A percentile compares a stretch with the other conserved stretches of the same genome.
phyloP scores from a whole-genome alignment of 2,888 invertebrate genomes.

The Agrilus biguttatus region DNA sequence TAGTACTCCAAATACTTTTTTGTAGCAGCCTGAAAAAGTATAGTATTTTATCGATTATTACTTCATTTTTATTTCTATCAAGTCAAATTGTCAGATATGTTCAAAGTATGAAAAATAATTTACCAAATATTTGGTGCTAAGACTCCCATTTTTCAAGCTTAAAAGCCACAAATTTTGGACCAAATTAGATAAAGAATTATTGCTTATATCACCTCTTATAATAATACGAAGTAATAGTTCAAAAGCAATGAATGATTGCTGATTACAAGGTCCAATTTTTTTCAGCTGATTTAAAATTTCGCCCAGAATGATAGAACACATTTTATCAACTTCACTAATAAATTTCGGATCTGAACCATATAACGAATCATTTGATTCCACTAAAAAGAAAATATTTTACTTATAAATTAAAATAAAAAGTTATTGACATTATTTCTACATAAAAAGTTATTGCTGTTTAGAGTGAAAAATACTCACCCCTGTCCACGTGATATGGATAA shows the following conservation, averaged over 20 bases:
- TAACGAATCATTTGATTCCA: slow-evolving; percentile 83
- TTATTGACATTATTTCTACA: no score
- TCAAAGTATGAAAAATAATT: slow-evolving; percentile 5
- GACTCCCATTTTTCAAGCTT: slow-evolving; percentile 44
- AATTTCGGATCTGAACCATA: slow-evolving; percentile 86
- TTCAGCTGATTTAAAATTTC: slow-evolving; percentile 58
- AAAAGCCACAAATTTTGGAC: slow-evolving; percentile 73
- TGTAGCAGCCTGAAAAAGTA: slow-evolving; percentile 3
- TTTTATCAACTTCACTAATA: slow-evolving; percentile 60
- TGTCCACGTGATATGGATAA: slow-evolving; percentile 76
- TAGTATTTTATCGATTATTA: no score
- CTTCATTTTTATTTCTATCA: no score
- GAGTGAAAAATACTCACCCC: slow-evolving; percentile 36
- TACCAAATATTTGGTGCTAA: slow-evolving; percentile 26
- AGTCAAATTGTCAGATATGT: no score
- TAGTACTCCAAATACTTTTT: slow-evolving; percentile 2
- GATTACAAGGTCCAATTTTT: slow-evolving; percentile 41
- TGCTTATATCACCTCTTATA: slow-evolving; percentile 46
- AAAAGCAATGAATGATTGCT: slow-evolving; percentile 58
- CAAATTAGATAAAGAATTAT: slow-evolving; percentile 46
- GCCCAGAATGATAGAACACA: slow-evolving; percentile 62
- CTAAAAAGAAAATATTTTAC: slow-evolving; percentile 31
- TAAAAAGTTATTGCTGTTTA: neutral
- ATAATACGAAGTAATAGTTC: slow-evolving; percentile 58
- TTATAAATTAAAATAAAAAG: neutral